A percentile compares a stretch with the other conserved stretches of the same genome.
Evolutionary conservation across 2,888 invertebrate species (phyloP).

Genomic region (Ectobius pallidus): DNA sequence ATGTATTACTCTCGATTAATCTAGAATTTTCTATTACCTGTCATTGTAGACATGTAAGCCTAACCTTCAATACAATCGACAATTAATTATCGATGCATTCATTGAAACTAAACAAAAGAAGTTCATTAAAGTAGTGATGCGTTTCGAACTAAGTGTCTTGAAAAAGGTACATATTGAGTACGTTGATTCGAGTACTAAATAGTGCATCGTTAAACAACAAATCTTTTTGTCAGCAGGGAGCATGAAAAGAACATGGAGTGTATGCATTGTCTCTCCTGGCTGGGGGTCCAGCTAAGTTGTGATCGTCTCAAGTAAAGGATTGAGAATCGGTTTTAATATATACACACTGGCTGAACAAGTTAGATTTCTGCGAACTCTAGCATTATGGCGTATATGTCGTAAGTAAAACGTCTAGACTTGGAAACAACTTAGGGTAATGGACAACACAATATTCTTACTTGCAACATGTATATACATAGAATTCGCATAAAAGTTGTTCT

Average conservation of each 20-base stretch:
- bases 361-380: neutral
- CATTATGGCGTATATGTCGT: neutral
- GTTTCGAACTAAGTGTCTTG: too few relatives aligned
- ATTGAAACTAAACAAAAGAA: too few relatives aligned
- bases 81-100: too few relatives aligned
- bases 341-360: neutral
- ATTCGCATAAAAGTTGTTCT: too few relatives aligned
- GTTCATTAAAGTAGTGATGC: too few relatives aligned
- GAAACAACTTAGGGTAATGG: neutral
- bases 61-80: too few relatives aligned
- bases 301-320: neutral
- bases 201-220: conserved; percentile 12
- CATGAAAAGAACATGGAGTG: neutral
- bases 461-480: neutral
- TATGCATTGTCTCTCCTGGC: neutral
- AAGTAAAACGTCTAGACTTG: neutral
- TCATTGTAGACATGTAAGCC: too few relatives aligned
- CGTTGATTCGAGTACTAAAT: neutral
- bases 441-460: neutral
- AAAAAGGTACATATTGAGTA: neutral
- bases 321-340: neutral
- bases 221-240: neutral
- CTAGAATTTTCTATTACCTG: too few relatives aligned
- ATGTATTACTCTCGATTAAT: too few relatives aligned
- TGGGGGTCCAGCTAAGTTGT: conserved; percentile 1